phyloP scores from a whole-genome alignment of 2,888 invertebrate genomes.

The Rhimphoctona megacephalus region DNA sequence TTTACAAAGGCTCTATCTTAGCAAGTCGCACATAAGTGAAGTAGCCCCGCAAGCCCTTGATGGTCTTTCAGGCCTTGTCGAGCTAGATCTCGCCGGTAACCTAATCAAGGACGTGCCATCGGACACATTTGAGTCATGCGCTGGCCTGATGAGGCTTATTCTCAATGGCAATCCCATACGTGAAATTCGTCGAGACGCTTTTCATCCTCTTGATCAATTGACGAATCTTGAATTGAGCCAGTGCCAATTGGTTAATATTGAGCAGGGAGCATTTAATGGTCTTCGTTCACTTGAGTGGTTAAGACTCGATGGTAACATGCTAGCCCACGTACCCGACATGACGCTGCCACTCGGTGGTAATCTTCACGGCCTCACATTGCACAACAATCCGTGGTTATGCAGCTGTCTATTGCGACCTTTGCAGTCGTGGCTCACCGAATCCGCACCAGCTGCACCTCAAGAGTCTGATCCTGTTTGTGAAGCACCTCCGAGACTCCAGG shows the following conservation, averaged over 20 bases:
- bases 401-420: constrained; percentile 93
- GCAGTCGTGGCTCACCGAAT: constrained; percentile 91
- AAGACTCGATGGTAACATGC: constrained; percentile 92
- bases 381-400: constrained; percentile 95
- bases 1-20: constrained; percentile 94
- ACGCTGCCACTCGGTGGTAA: constrained; percentile 88
- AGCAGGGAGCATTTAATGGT: constrained; percentile 93
- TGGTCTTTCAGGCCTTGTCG: constrained; percentile 94
- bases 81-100: constrained; percentile 94
- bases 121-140: constrained; percentile 91
- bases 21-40: constrained; percentile 91
- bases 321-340: constrained; percentile 87
- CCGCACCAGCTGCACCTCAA: constrained; percentile 90
- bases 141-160: constrained; percentile 93
- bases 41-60: constrained; percentile 93
- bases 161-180: constrained; percentile 94
- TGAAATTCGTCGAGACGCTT: constrained; percentile 89
- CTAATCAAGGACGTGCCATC: constrained; percentile 92
- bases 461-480: constrained; percentile 92
- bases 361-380: constrained; percentile 92
- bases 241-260: constrained; percentile 92
- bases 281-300: constrained; percentile 94
- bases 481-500: constrained; percentile 89
- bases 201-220: constrained; percentile 91
- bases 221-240: constrained; percentile 93